These are phyloP conservation scores for Neoscelio sp. DNA, from an alignment of 2,888 invertebrate species.

Conservation along the genomic window DNA sequence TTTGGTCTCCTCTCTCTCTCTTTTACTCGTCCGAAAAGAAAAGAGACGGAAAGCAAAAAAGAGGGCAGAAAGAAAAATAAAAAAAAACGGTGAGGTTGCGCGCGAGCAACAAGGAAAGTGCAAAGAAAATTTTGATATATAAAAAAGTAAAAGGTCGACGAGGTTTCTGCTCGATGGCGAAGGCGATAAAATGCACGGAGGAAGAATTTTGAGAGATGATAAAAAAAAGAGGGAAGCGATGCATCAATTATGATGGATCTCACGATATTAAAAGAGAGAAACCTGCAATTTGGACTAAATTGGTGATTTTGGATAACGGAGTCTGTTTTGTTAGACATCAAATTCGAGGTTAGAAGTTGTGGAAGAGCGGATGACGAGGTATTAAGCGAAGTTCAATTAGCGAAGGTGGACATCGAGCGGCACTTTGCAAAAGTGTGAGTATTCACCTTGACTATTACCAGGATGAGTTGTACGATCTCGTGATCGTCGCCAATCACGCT, in stretches of 20 bases:
- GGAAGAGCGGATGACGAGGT: not conserved
- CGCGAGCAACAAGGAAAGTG: slow-evolving; percentile 10
- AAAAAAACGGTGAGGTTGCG: slow-evolving; percentile 24
- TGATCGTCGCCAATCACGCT: not conserved
- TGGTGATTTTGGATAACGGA: not conserved
- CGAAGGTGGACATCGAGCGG: not conserved
- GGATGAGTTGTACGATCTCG: not conserved
- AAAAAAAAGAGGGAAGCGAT: not conserved
- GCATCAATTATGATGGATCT: not conserved
- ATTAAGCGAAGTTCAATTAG: slow-evolving; percentile 5
- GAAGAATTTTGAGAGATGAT: slow-evolving; percentile 5
- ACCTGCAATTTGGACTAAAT: slow-evolving; percentile 1
- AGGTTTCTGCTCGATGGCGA: not conserved
- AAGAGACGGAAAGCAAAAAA: slow-evolving; percentile 25
- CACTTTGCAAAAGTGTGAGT: not conserved
- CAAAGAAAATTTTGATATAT: slow-evolving; percentile 15
- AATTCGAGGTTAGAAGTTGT: not conserved
- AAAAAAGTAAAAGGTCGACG: not conserved
- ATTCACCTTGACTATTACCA: slow-evolving; percentile 9
- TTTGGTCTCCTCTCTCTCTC: slow-evolving; percentile 31
- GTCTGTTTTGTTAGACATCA: not conserved
- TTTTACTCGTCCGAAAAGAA: slow-evolving; percentile 13
- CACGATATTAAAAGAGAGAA: slow-evolving; percentile 1
- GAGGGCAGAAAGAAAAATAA: slow-evolving; percentile 64
- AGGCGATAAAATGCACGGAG: not conserved